These are phyloP conservation scores for Omphaloscelis lunosa DNA, from an alignment of 2,888 invertebrate genomes.

Conservation along the genomic window DNA sequence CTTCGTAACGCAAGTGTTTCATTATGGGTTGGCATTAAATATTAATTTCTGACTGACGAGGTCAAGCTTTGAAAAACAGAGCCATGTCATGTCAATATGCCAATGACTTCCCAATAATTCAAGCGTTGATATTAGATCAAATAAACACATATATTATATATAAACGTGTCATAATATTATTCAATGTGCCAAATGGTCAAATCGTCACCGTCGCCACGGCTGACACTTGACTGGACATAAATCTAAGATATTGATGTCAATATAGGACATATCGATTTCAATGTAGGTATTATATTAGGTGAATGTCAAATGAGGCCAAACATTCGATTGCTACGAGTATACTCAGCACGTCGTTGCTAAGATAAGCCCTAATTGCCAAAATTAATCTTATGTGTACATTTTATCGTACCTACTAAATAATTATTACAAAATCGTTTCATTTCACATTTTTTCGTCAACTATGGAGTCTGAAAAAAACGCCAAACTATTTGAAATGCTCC, in stretches of 20 bases:
- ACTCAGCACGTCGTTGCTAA: neutral
- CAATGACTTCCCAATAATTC: neutral
- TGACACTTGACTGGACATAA: slow-evolving; percentile 29
- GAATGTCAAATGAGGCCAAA: slow-evolving; percentile 34
- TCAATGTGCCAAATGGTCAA: slow-evolving; percentile 21
- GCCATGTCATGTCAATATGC: neutral
- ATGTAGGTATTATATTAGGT: slow-evolving; percentile 29
- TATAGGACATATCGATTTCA: slow-evolving; percentile 44
- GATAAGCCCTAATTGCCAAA: neutral
- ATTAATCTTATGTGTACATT: neutral
- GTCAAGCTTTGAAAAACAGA: neutral
- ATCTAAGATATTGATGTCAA: slow-evolving; percentile 34
- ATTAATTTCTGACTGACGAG: neutral
- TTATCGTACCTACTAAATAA: neutral
- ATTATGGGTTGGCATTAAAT: neutral
- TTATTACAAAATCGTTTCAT: neutral
- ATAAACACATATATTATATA: neutral
- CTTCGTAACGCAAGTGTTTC: neutral
- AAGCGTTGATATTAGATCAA: neutral
- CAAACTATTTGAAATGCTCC: neutral
- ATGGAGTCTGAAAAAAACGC: neutral
- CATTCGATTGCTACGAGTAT: neutral
- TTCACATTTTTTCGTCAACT: neutral
- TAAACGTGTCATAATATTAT: neutral
- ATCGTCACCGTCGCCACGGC: neutral